Evolutionary conservation across 2,888 invertebrate genomes (phyloP), one percentile per base, ranked within the genome.

Genomic region (Celastrina argiolus): DNA sequence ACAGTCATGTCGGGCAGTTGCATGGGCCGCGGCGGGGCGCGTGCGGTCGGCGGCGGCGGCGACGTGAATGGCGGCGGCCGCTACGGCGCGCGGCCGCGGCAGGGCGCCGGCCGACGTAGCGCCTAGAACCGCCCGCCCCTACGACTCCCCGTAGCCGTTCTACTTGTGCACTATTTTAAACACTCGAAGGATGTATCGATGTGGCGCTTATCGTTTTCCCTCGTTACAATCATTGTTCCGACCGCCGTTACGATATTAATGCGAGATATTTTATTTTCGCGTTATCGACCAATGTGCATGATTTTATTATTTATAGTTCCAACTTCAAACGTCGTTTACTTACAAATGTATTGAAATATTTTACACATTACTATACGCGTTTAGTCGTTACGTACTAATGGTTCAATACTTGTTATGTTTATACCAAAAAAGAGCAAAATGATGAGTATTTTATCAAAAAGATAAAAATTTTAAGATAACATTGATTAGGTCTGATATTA

Each of bases 41-140:
- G 88, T 89, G 89, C 82, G 87, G 80, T 84, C 88, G 88, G 81
- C 88, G 89, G 84, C 89, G 89, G 87, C 86, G 85, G 80, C 80
- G 78, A 79, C 88, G 81, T 88, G 89, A 89, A 88, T 88, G 92
- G 86, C 88, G 84, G 81, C 74, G 77, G 76, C 75, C 22, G 51
- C 80, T 79, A 83, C 89, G 87, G 86, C 83, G 86, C 83, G 84
- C 73, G 77, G 81, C 78, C 74, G 80, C 83, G 81, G 84, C 85
- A 85, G 78, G 75, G 75, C 75, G 75, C 78, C 74, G 71, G 70
- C 74, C 80, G 76, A 74, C 78, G 77, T 45, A 45, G 78, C 81
- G 79, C 81, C 81, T 82, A 83, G 79, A 71, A 71, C 68, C 76
- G 74, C 73, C 82, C 81, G 77, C 77, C 71, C 72, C 74, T 73